Conservation (phyloP, 2,113 vertebrate genomes). For the Peromyscus californicus region DNA sequence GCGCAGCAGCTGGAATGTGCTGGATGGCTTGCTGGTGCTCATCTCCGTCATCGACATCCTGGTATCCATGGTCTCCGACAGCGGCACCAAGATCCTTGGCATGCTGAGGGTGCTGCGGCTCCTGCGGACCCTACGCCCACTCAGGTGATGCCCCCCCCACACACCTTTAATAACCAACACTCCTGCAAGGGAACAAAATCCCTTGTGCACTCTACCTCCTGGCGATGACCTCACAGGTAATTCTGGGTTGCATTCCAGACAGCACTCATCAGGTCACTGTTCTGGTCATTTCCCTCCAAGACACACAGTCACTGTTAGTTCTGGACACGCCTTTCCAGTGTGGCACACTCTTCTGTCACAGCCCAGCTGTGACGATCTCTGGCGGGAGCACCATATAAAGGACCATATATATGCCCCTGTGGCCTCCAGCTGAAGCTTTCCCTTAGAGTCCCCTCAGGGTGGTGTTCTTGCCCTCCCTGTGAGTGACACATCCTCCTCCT, state of each 20-base stretch:
- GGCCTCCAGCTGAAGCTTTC: neutral
- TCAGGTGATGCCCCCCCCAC: conserved; percentile 89
- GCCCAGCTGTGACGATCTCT: neutral
- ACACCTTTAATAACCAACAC: neutral
- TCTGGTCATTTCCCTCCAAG: neutral
- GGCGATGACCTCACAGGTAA: neutral
- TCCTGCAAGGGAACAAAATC: too few relatives aligned
- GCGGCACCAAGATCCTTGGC: conserved; percentile 97
- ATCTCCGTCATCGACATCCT: conserved; percentile 98
- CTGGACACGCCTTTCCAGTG: neutral
- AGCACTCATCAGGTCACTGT: neutral
- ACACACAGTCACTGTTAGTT: neutral
- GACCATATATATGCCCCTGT: neutral
- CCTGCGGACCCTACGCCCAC: conserved; percentile 94
- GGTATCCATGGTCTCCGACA: conserved; percentile 96
- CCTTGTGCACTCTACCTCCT: neutral
- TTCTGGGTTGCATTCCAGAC: neutral
- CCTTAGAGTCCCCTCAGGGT: neutral
- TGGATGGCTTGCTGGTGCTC: conserved; percentile 97
- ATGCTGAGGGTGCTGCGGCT: conserved; percentile 97
- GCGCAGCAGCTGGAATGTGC: conserved; percentile 98
- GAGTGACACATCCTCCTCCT: neutral
- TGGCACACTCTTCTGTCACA: neutral
- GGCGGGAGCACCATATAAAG: neutral
- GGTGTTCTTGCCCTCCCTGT: neutral